Percentiles rank a stretch among this genome's conserved stretches.
phyloP scores from a whole-genome alignment of 2,888 invertebrate genomes.

The Drosophila subsilvestris region DNA sequence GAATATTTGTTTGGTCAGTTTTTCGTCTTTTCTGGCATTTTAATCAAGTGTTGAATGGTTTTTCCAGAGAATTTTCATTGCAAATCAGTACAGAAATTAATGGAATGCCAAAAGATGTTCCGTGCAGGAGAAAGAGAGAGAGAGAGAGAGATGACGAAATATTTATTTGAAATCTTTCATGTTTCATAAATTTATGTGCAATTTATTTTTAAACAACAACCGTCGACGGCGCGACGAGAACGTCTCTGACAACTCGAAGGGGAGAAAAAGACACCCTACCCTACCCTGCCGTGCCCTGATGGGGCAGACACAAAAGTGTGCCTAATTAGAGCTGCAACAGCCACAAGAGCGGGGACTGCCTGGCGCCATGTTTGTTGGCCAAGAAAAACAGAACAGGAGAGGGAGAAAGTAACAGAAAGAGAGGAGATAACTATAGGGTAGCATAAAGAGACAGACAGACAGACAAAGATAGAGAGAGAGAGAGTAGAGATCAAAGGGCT shows the following conservation, averaged over 20 bases:
- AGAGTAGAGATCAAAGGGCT: slow-evolving; percentile 50
- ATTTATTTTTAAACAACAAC: slow-evolving; percentile 74
- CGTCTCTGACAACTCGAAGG: slow-evolving; percentile 45
- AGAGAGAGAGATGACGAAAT: slow-evolving; percentile 69
- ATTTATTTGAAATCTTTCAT: slow-evolving; percentile 80
- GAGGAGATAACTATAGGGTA: slow-evolving; percentile 1
- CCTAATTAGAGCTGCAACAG: slow-evolving; percentile 74
- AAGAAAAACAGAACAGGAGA: slow-evolving; percentile 48
- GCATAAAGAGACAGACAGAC: not conserved
- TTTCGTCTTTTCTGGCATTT: not conserved
- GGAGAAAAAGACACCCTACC: slow-evolving; percentile 25
- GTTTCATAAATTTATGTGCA: slow-evolving; percentile 78
- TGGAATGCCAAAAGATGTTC: not conserved
- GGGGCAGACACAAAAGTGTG: slow-evolving; percentile 58
- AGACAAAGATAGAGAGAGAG: not conserved
- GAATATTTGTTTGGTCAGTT: slow-evolving; percentile 56
- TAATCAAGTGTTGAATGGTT: slow-evolving; percentile 5
- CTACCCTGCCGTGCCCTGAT: not conserved
- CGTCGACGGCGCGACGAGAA: slow-evolving; percentile 47
- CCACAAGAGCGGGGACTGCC: slow-evolving; percentile 38
- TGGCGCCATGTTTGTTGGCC: slow-evolving; percentile 71
- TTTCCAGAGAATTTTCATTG: slow-evolving; percentile 34
- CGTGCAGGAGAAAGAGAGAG: not conserved
- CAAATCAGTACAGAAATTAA: slow-evolving; percentile 15
- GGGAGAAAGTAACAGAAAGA: slow-evolving; percentile 27